Evolutionary conservation across 2,113 vertebrate genomes (phyloP).

Genomic region (Cinclus cinclus): DNA sequence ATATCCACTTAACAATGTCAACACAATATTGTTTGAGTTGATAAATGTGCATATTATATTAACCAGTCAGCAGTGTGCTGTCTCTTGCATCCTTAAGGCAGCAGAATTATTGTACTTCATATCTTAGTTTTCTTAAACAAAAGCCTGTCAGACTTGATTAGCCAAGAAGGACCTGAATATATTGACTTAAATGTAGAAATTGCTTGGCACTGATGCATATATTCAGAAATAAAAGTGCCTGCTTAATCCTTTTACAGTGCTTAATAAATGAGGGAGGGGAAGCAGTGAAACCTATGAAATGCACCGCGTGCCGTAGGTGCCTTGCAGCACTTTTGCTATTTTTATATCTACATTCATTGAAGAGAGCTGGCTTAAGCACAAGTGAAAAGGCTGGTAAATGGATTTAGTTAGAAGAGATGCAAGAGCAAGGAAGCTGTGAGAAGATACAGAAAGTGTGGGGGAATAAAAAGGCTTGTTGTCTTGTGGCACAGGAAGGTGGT

Average conservation of each 20-base stretch:
- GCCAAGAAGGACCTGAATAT: slow-evolving; percentile 37
- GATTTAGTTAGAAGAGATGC: neutral
- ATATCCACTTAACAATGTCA: slow-evolving; percentile 2
- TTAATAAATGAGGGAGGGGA: neutral
- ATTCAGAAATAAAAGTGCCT: slow-evolving; percentile 25
- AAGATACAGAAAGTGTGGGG: neutral
- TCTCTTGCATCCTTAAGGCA: slow-evolving; percentile 39
- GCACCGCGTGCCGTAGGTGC: neutral
- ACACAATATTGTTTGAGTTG: slow-evolving; percentile 16
- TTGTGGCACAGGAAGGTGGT: neutral
- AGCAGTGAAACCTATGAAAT: neutral
- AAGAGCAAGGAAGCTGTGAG: neutral
- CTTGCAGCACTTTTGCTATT: slow-evolving; percentile 34
- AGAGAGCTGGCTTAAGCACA: neutral
- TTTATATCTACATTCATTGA: neutral
- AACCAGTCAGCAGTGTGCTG: slow-evolving; percentile 18
- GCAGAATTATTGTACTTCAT: slow-evolving; percentile 3
- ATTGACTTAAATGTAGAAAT: slow-evolving; percentile 34
- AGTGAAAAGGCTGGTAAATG: neutral
- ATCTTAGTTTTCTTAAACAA: slow-evolving; percentile 48
- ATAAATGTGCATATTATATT: slow-evolving; percentile 30
- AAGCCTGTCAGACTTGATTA: slow-evolving; percentile 59
- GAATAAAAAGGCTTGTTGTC: neutral
- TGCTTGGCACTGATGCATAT: neutral
- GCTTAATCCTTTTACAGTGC: slow-evolving; percentile 21